These are phyloP conservation scores for Pteromalus puparum DNA, from an alignment of 1,140 invertebrate genomes.

Conservation along the genomic window DNA sequence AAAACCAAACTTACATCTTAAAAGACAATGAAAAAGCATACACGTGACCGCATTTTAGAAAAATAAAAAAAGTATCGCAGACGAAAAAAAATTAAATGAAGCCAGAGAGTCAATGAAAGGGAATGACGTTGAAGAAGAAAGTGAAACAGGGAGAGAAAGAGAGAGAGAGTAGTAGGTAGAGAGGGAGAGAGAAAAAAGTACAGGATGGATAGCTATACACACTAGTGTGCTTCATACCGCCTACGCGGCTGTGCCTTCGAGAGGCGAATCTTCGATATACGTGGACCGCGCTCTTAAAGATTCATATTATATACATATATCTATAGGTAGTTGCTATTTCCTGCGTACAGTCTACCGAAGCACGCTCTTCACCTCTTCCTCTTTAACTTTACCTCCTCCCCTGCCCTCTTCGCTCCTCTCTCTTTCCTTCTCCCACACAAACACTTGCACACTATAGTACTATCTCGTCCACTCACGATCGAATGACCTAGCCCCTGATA, in stretches of 20 bases:
- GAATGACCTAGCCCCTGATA: constrained; percentile 7
- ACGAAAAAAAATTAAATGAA: too few species aligned
- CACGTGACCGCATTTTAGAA: too few species aligned
- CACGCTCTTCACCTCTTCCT: not conserved
- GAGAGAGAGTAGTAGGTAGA: not conserved
- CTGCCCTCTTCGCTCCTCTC: not conserved
- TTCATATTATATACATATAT: not conserved
- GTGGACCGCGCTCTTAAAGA: not conserved
- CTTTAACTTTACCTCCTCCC: not conserved
- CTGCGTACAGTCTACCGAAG: not conserved
- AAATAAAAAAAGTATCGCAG: too few species aligned
- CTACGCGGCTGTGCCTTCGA: not conserved
- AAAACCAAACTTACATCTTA: too few species aligned
- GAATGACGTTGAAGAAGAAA: not conserved
- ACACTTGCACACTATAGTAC: too few species aligned
- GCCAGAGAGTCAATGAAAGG: not conserved
- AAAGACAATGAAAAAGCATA: too few species aligned
- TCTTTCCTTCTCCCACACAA: not conserved
- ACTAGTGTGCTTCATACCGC: not conserved
- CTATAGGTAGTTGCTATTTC: constrained; percentile 1
- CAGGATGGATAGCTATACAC: too few species aligned
- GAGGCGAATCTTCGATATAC: not conserved
- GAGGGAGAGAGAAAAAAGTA: not conserved
- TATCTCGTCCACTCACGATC: not conserved
- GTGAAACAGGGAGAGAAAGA: not conserved